A percentile compares a stretch with the other conserved stretches of the same genome.
phyloP scores from a whole-genome alignment of 2,113 vertebrate genomes.

The Cyrtonyx montezumae region DNA sequence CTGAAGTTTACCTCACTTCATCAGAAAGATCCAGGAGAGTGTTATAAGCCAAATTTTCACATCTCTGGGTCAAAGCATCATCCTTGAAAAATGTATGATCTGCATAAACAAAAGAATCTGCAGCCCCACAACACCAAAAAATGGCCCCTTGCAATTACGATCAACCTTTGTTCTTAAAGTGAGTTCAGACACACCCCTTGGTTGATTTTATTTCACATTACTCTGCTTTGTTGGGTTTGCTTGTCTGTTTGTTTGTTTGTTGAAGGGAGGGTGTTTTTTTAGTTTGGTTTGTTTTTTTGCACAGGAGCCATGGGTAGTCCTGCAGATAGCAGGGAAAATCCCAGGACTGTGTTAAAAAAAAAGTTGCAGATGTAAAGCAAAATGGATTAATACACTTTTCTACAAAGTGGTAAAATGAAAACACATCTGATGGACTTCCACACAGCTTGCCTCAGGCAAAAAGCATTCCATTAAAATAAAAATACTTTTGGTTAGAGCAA shows the following conservation, averaged over 20 bases:
- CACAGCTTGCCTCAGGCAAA: conserved; percentile 66
- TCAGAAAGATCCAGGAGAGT: not conserved
- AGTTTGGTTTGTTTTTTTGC: not conserved
- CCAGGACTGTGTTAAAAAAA: conserved; percentile 55
- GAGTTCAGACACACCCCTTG: not conserved
- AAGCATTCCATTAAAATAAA: conserved; percentile 72
- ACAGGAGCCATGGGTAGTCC: conserved; percentile 33
- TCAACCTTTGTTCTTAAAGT: not conserved
- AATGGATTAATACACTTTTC: conserved; percentile 68
- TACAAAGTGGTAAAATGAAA: conserved; percentile 71
- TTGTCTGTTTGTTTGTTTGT: not conserved
- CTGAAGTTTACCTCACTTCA: not conserved
- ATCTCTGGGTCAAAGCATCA: not conserved
- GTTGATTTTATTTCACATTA: conserved; percentile 34
- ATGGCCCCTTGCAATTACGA: not conserved
- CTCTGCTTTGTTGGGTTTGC: not conserved
- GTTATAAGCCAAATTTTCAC: not conserved
- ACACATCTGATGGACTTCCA: conserved; percentile 69
- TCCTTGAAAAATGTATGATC: not conserved
- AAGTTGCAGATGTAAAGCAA: conserved; percentile 64
- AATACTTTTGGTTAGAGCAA: conserved; percentile 70
- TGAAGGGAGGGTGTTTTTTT: not conserved
- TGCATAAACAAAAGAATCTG: not conserved
- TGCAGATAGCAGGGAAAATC: conserved; percentile 34
- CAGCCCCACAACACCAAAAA: not conserved